These are phyloP conservation scores for Caenorhabditis becei DNA, from an alignment of 2,888 invertebrate species.

Conservation along the genomic window DNA sequence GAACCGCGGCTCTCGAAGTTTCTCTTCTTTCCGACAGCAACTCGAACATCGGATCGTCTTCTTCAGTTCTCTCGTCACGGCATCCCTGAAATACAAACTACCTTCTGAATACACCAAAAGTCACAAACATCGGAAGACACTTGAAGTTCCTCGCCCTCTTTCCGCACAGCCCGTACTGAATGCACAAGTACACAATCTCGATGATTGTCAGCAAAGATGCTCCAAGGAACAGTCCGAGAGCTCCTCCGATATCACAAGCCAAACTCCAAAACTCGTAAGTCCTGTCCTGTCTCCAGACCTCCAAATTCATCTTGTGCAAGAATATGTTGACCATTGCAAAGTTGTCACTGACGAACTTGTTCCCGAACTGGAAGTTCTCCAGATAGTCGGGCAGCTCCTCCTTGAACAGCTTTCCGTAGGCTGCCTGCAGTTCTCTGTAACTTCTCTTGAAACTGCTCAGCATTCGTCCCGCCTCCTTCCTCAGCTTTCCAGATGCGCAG, in stretches of 20 bases:
- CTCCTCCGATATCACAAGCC: constrained; percentile 80
- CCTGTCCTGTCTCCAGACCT: constrained; percentile 78
- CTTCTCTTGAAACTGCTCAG: constrained; percentile 66
- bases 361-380: constrained; percentile 79
- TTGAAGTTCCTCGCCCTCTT: constrained; percentile 54
- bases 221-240: constrained; percentile 80
- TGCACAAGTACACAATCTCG: constrained; percentile 77
- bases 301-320: constrained; percentile 80
- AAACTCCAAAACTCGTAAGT: constrained; percentile 80
- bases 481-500: constrained; percentile 75
- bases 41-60: constrained; percentile 20
- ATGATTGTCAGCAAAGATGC: constrained; percentile 79
- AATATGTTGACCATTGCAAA: constrained; percentile 81
- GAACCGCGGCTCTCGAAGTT: constrained; percentile 34
- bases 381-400: constrained; percentile 80
- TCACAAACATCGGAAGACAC: constrained; percentile 52
- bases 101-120: background rate
- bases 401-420: constrained; percentile 77
- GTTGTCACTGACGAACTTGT: constrained; percentile 80
- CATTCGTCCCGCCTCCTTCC: constrained; percentile 70
- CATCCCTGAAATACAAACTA: constrained; percentile 20
- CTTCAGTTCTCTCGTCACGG: constrained; percentile 20
- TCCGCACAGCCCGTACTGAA: constrained; percentile 67
- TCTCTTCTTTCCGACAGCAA: constrained; percentile 39
- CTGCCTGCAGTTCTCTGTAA: constrained; percentile 65